Evolutionary conservation across 2,113 vertebrate species (phyloP), one percentile per base, ranked within the genome.

Genomic region (Smithornis capensis): DNA sequence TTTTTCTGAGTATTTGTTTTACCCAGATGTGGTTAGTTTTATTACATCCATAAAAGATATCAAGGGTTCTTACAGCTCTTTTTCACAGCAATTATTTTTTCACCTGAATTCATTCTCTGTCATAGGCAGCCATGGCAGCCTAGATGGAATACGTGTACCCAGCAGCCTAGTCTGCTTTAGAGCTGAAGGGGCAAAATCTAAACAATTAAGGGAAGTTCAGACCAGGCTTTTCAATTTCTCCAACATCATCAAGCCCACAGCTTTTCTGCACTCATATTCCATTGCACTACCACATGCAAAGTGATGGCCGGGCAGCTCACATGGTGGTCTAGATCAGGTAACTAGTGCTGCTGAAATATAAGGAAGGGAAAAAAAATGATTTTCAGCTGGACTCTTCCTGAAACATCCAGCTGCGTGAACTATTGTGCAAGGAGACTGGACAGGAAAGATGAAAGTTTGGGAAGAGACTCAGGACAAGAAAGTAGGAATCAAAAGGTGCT

Each of bases 281-380:
- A 2, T 10, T 68, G 56, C 10, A 15, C 19, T 31, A 2, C 33
- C 9, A 23, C 0, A 0, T 57, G 44, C 67, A 40, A 9, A 38
- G 38, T 40, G 47, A 6, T 18, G 38, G 19, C 22, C 1, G 0
- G 25, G 37, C 52, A 86, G 56, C 31, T 29, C 23, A 8, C 1
- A 0, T 16, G 18, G n/a, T 49, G 27, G 12, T 52, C 31, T 67
- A 19, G 37, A 12, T 38, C 28, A 74, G 52, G 27, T 14, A 59
- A 29, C 14, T 42, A 67, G 14, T 63, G 17, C 38, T 86, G 59
- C 81, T 73, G 53, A 40, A 80, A 91, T 68, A 55, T 23, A 59
- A 53, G 12, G 24, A 67, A 17, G 19, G 6, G 2, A 2, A 28
- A 65, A 44, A 7, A 55, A 45, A 6, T 50, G 6, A 4, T 76